These are phyloP conservation scores for Drosophila santomea DNA, from an alignment of 1,140 invertebrate species.

Conservation along the genomic window DNA sequence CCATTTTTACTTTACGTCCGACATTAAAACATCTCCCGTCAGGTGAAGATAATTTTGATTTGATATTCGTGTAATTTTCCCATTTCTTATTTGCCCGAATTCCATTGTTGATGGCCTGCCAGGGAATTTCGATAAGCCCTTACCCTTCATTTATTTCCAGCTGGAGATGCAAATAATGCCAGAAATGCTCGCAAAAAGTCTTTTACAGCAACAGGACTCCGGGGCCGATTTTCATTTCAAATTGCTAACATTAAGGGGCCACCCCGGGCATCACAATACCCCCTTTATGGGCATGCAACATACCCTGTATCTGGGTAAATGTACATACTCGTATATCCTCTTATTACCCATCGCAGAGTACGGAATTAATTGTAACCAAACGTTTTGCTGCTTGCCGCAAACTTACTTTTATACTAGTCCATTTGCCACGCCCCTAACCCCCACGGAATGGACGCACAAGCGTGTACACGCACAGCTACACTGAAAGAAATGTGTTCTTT, in stretches of 20 bases:
- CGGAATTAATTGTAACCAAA: slow-evolving; percentile 74
- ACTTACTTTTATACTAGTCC: slow-evolving; percentile 73
- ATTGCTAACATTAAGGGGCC: slow-evolving; percentile 45
- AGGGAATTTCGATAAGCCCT: slow-evolving; percentile 21
- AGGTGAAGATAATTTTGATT: slow-evolving; percentile 47
- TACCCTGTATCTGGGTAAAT: slow-evolving; percentile 5
- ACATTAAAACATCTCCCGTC: slow-evolving; percentile 18
- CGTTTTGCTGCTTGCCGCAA: slow-evolving; percentile 77
- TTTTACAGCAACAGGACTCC: slow-evolving; percentile 27
- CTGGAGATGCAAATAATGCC: slow-evolving; percentile 1
- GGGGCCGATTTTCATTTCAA: slow-evolving; percentile 46
- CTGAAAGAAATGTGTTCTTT: slow-evolving; percentile 1
- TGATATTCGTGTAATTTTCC: slow-evolving; percentile 33
- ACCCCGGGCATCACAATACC: slow-evolving; percentile 1
- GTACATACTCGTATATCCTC: neutral
- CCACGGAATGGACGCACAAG: slow-evolving; percentile 24
- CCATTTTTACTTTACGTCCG: slow-evolving; percentile 30
- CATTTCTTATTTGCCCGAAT: slow-evolving; percentile 18
- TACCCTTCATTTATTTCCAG: slow-evolving; percentile 19
- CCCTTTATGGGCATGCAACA: slow-evolving; percentile 2
- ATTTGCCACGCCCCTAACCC: slow-evolving; percentile 63
- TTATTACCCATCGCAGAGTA: slow-evolving; percentile 37
- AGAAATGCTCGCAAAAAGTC: slow-evolving; percentile 22
- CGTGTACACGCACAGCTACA: slow-evolving; percentile 28
- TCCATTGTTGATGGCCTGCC: slow-evolving; percentile 23